Percentiles rank a stretch among this genome's conserved stretches.
phyloP scores from a whole-genome alignment of 2,888 invertebrate species.

The Bimastos eiseni region DNA sequence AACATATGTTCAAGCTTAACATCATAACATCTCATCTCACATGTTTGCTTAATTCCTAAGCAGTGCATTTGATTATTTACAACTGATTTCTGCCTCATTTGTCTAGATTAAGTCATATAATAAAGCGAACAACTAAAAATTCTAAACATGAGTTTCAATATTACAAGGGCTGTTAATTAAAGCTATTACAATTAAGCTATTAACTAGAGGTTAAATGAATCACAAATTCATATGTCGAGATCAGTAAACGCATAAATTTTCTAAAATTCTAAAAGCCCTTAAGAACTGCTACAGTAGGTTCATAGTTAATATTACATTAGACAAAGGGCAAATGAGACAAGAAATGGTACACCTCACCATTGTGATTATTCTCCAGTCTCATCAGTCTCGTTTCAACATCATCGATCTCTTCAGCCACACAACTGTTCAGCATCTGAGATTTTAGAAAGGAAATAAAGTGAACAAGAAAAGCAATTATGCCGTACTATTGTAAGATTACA shows the following conservation, averaged over 20 bases:
- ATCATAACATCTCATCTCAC: background rate
- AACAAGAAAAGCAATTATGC: background rate
- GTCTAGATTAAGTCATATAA: background rate
- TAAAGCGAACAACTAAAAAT: background rate
- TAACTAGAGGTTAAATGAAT: too few relatives aligned
- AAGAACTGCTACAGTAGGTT: too few relatives aligned
- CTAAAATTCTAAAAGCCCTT: too few relatives aligned
- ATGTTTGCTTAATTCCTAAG: background rate
- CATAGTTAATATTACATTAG: too few relatives aligned
- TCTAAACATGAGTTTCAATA: background rate
- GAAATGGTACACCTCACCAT: background rate
- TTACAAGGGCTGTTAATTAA: background rate
- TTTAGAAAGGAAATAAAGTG: background rate
- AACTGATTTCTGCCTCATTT: background rate
- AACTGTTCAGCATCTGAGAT: conserved; percentile 19
- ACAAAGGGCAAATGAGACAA: background rate
- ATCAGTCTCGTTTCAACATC: conserved; percentile 28
- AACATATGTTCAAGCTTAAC: too few relatives aligned
- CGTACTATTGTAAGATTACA: background rate
- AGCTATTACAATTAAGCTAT: background rate
- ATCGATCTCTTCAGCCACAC: conserved; percentile 32
- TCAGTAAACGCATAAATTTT: too few relatives aligned
- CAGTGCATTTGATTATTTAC: background rate
- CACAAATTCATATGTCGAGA: too few relatives aligned
- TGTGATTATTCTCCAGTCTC: conserved; percentile 9